phyloP scores from a whole-genome alignment of 2,888 invertebrate genomes.

The Sialis fuliginosa region DNA sequence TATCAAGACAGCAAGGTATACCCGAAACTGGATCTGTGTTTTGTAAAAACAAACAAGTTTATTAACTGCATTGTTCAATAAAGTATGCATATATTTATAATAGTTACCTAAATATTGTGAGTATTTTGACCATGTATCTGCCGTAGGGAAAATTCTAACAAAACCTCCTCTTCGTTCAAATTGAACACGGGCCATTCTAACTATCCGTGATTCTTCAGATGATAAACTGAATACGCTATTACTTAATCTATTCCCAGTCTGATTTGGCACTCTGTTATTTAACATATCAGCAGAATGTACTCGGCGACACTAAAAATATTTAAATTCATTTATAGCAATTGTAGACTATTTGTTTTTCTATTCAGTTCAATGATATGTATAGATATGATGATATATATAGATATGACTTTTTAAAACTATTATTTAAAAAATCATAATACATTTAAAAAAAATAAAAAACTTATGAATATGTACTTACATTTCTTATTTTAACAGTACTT shows the following conservation, averaged over 20 bases:
- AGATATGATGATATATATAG: no score
- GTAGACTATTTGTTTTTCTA: no score
- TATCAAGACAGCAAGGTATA: conserved; percentile 49
- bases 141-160: conserved; percentile 77
- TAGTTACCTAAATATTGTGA: conserved; percentile 50
- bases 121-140: conserved; percentile 74
- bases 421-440: no score
- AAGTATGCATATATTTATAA: background rate
- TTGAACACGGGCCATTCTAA: conserved; percentile 58
- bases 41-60: background rate
- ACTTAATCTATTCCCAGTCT: conserved; percentile 12
- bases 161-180: conserved; percentile 73
- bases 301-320: conserved; percentile 38
- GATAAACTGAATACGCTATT: conserved; percentile 31
- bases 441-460: no score
- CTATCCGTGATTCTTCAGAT: conserved; percentile 60
- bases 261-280: conserved; percentile 10
- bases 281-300: conserved; percentile 58
- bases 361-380: no score
- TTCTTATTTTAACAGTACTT: no score
- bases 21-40: conserved; percentile 50
- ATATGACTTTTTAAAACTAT: no score
- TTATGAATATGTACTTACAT: no score
- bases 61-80: background rate
- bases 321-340: no score